Evolutionary conservation across 2,797 vertebrate genomes (phyloP).

Genomic region (Brotula barbata): DNA sequence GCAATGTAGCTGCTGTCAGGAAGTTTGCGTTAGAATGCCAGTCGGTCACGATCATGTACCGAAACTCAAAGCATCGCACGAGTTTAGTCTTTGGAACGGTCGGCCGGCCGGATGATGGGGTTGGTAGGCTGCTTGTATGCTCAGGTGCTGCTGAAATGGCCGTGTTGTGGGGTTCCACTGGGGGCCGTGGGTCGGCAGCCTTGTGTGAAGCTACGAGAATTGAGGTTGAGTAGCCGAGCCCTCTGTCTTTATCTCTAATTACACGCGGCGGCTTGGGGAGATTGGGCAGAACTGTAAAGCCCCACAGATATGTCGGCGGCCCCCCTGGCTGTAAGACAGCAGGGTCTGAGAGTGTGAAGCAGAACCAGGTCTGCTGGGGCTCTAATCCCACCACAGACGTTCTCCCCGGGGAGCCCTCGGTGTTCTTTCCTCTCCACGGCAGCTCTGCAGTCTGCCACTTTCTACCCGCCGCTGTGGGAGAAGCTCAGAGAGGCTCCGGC

Average conservation of each 20-base stretch:
- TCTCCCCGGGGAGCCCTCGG: slow-evolving; percentile 58
- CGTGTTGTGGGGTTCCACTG: slow-evolving; percentile 44
- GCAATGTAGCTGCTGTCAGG: slow-evolving; percentile 13
- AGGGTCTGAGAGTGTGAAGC: slow-evolving; percentile 66
- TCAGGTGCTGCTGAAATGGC: slow-evolving; percentile 33
- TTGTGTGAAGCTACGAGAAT: slow-evolving; percentile 70
- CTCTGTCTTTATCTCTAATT: slow-evolving; percentile 79
- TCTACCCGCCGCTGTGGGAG: slow-evolving; percentile 60
- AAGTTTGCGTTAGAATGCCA: slow-evolving; percentile 28
- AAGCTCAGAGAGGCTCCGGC: slow-evolving; percentile 54
- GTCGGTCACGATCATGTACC: slow-evolving; percentile 40
- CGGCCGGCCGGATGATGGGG: slow-evolving; percentile 25
- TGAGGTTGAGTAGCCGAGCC: slow-evolving; percentile 73
- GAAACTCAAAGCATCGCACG: slow-evolving; percentile 7
- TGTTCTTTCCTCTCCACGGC: slow-evolving; percentile 54
- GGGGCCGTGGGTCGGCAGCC: slow-evolving; percentile 59
- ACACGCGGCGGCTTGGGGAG: slow-evolving; percentile 69
- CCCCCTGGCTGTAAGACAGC: slow-evolving; percentile 42
- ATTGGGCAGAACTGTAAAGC: slow-evolving; percentile 68
- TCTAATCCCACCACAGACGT: slow-evolving; percentile 69
- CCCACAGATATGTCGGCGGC: slow-evolving; percentile 46
- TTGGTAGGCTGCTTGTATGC: slow-evolving; percentile 20
- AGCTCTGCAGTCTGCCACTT: slow-evolving; percentile 60
- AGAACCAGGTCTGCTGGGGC: slow-evolving; percentile 68
- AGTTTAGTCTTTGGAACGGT: slow-evolving; percentile 38